These are phyloP conservation scores for Equus quagga DNA, from an alignment of 2,113 vertebrate genomes.

Conservation along the genomic window DNA sequence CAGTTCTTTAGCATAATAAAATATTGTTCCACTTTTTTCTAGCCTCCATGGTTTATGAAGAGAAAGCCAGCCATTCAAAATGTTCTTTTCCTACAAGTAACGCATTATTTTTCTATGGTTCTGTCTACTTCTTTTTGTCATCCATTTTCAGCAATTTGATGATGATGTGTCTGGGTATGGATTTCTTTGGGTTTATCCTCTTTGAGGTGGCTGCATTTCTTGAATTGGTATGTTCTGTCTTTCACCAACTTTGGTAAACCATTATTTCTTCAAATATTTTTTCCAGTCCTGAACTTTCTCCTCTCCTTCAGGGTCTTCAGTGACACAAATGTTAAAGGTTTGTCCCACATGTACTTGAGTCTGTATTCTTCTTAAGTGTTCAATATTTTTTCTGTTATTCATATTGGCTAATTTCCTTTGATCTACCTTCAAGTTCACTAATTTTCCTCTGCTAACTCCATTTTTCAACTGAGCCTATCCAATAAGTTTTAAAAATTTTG, in stretches of 20 bases:
- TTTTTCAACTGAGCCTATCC: neutral
- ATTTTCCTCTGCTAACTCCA: neutral
- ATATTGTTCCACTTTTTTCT: neutral
- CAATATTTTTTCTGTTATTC: neutral
- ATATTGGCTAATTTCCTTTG: neutral
- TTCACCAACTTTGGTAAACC: neutral
- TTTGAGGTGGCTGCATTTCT: neutral
- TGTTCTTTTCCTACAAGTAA: neutral
- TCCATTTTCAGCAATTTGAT: neutral
- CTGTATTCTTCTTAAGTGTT: neutral
- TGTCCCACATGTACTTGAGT: neutral
- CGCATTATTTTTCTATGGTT: neutral
- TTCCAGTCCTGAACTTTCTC: neutral
- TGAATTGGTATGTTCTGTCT: neutral
- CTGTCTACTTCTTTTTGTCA: neutral
- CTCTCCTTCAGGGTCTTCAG: neutral
- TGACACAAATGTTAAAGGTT: neutral
- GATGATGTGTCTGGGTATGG: neutral
- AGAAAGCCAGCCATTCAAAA: neutral
- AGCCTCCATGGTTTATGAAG: neutral
- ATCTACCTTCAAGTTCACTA: neutral
- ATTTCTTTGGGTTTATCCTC: neutral
- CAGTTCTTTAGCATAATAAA: neutral
- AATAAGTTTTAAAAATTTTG: neutral
- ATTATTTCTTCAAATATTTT: neutral